Evolutionary conservation across 2,888 invertebrate genomes (phyloP).

Genomic region (Diarsia dahlii): DNA sequence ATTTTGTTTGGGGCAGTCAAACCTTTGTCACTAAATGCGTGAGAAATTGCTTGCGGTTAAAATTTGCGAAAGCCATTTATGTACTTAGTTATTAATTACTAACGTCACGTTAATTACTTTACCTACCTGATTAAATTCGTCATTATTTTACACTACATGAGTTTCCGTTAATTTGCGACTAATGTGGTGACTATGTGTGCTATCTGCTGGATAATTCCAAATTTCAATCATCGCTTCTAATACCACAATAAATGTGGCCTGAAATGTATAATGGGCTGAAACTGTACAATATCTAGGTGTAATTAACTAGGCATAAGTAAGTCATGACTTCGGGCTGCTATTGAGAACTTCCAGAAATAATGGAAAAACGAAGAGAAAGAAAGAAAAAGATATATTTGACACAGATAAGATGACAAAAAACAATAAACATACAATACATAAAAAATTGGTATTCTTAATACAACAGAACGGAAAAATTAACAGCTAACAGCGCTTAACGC

Average conservation of each 20-base stretch:
- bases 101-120: neutral
- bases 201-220: neutral
- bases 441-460: no score
- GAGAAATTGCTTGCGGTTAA: constrained; percentile 28
- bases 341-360: neutral
- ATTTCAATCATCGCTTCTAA: neutral
- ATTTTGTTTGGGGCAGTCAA: neutral
- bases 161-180: neutral
- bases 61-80: neutral
- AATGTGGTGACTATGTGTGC: no score
- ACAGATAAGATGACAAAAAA: no score
- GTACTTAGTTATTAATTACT: neutral
- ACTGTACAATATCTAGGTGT: neutral
- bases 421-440: no score
- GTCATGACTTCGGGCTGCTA: neutral
- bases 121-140: constrained; percentile 8
- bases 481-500: no score
- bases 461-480: no score
- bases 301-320: neutral
- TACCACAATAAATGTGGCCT: no score
- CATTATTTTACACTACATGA: neutral
- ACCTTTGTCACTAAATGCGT: neutral
- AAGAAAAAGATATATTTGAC: no score
- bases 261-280: neutral
- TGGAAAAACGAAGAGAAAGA: neutral